These are phyloP conservation scores for Orchesella flavescens DNA, from an alignment of 2,888 invertebrate genomes.

Conservation along the genomic window DNA sequence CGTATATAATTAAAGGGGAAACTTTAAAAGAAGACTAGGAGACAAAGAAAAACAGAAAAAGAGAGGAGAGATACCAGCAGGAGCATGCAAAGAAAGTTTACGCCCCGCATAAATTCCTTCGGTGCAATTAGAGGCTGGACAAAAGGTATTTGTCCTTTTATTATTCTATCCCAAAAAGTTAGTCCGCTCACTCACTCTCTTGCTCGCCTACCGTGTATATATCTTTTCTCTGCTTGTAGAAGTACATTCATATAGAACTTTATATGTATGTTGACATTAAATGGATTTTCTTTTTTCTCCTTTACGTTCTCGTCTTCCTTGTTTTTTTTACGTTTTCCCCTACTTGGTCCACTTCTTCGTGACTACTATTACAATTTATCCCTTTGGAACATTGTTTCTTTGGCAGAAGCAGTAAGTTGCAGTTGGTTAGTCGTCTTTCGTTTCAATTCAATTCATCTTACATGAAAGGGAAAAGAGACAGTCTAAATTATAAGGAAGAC, in stretches of 20 bases:
- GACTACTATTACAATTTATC: slow-evolving; percentile 54
- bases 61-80: slow-evolving; percentile 38
- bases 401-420: slow-evolving; percentile 19
- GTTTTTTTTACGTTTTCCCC: slow-evolving; percentile 8
- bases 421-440: slow-evolving; percentile 34
- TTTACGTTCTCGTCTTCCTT: background rate
- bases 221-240: background rate
- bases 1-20: slow-evolving; percentile 32
- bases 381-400: slow-evolving; percentile 52
- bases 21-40: slow-evolving; percentile 44
- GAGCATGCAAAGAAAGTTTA: slow-evolving; percentile 60
- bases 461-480: background rate
- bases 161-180: slow-evolving; percentile 56
- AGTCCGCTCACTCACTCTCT: slow-evolving; percentile 48
- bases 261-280: slow-evolving; percentile 33
- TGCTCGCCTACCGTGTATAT: background rate
- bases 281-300: slow-evolving; percentile 52
- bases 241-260: background rate
- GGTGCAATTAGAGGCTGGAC: slow-evolving; percentile 66
- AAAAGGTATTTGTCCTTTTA: slow-evolving; percentile 66
- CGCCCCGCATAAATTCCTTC: slow-evolving; percentile 64
- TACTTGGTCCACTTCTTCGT: slow-evolving; percentile 22
- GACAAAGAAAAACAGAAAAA: slow-evolving; percentile 15
- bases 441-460: slow-evolving; percentile 56
- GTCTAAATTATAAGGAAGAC: slow-evolving; percentile 1